Evolutionary conservation across 2,888 invertebrate species (phyloP).

Genomic region (Lepidochitona cinerea): DNA sequence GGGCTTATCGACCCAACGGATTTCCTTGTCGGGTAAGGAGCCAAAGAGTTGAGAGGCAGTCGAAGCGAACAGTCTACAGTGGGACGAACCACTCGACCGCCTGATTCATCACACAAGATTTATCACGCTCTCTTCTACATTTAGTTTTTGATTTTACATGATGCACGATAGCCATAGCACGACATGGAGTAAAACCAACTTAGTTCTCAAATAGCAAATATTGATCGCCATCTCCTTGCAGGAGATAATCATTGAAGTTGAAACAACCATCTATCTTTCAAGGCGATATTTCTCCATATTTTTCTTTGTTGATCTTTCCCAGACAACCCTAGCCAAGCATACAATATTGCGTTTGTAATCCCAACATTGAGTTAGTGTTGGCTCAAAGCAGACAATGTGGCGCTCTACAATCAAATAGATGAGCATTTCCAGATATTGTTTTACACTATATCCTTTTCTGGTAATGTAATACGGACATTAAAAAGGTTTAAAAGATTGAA

Average conservation of each 20-base stretch:
- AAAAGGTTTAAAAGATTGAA: no score
- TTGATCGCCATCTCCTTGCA: not conserved
- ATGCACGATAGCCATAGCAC: not conserved
- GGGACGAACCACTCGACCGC: no score
- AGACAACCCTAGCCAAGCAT: not conserved
- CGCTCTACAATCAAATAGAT: no score
- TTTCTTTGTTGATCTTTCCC: not conserved
- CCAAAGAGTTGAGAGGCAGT: no score
- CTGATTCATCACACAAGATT: not conserved
- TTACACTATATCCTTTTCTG: no score
- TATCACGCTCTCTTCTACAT: not conserved
- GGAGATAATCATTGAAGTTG: not conserved
- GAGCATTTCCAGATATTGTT: no score
- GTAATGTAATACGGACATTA: no score
- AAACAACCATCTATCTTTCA: not conserved
- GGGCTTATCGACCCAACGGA: not conserved
- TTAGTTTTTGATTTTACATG: conserved; percentile 5
- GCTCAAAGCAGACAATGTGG: no score
- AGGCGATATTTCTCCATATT: not conserved
- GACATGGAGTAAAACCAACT: not conserved
- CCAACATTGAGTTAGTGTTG: no score
- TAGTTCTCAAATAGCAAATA: not conserved
- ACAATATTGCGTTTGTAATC: no score
- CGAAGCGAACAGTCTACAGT: no score
- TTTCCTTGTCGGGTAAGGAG: no score